Conservation (phyloP, 2,888 invertebrate species). For the Monoplex corrugatus region DNA sequence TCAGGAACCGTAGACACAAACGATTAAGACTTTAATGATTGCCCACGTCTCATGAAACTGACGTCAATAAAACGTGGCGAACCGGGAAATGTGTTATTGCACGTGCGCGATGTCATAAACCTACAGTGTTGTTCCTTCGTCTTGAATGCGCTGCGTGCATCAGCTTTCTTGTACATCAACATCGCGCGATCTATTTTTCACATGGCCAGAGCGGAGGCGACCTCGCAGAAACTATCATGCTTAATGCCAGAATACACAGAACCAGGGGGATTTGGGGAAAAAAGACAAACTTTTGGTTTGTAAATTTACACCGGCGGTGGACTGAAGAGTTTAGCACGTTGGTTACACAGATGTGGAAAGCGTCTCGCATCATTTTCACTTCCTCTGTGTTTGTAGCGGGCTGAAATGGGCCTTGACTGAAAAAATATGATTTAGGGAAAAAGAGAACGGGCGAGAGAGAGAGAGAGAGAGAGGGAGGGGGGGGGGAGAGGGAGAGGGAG, state of each 20-base stretch:
- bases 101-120: constrained; percentile 11
- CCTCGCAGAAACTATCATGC: background rate
- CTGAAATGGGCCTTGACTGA: constrained; percentile 36
- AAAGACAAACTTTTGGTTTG: constrained; percentile 30
- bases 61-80: background rate
- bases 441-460: constrained; percentile 21
- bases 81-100: background rate
- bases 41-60: background rate
- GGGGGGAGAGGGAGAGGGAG: background rate
- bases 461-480: constrained; percentile 23
- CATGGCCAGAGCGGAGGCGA: constrained; percentile 6
- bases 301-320: constrained; percentile 4
- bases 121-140: background rate
- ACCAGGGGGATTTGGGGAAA: background rate
- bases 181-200: background rate
- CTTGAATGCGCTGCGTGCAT: constrained; percentile 4
- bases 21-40: constrained; percentile 14
- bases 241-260: constrained; percentile 16
- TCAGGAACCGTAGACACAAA: background rate
- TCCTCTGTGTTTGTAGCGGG: constrained; percentile 21
- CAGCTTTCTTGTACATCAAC: constrained; percentile 22
- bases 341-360: constrained; percentile 20
- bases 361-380: background rate
- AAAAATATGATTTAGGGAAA: constrained; percentile 27
- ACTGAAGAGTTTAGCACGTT: constrained; percentile 28